A percentile compares a stretch with the other conserved stretches of the same genome.
Conservation (phyloP, 2,797 vertebrate genomes). For the Acipenser oxyrinchus region DNA sequence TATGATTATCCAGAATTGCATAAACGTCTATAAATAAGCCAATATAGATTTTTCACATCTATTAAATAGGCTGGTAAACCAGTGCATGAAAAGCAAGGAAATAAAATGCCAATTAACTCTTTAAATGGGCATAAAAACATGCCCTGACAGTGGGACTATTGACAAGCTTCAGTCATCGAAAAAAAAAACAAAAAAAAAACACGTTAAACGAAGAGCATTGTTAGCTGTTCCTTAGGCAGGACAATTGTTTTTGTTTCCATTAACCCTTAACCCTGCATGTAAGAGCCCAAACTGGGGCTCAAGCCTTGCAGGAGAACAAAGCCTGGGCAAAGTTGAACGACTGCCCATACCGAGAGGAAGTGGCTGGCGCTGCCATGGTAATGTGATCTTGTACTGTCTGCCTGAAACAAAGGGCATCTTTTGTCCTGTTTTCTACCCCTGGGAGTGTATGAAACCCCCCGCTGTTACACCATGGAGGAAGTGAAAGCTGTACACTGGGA, state of each 20-base stretch:
- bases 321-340: conserved; percentile 34
- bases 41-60: too few species aligned
- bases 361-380: conserved; percentile 57
- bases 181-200: conserved; percentile 29
- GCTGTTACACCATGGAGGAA: conserved; percentile 22
- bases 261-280: conserved; percentile 69
- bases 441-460: conserved; percentile 33
- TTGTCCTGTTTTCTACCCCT: conserved; percentile 45
- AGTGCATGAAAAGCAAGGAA: conserved; percentile 39
- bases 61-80: too few species aligned
- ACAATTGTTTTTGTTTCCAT: conserved; percentile 65
- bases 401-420: conserved; percentile 56
- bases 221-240: conserved; percentile 64
- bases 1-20: too few species aligned
- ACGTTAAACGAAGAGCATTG: conserved; percentile 49
- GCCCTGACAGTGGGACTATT: conserved; percentile 48
- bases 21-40: too few species aligned
- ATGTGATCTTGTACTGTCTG: conserved; percentile 51
- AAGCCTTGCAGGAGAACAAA: conserved; percentile 20
- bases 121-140: conserved; percentile 59
- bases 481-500: conserved; percentile 16
- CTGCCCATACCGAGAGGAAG: conserved; percentile 44
- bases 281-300: conserved; percentile 64
- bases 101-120: conserved; percentile 67
- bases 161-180: conserved; percentile 37